A percentile compares a stretch with the other conserved stretches of the same genome.
phyloP scores from a whole-genome alignment of 2,888 invertebrate genomes.

The Xanthia icteritia region DNA sequence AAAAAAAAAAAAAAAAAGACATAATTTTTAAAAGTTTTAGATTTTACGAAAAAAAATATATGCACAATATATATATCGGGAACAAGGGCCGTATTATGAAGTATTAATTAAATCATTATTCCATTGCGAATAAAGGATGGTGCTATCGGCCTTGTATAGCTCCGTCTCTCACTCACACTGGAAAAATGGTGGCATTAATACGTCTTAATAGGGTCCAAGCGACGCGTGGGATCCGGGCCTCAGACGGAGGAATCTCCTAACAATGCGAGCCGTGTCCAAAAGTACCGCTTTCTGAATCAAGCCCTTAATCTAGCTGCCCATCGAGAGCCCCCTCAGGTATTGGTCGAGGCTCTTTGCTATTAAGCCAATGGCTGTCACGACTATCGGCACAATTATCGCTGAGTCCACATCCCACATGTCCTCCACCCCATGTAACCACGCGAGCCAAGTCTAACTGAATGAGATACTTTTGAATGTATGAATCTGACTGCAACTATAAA shows the following conservation, averaged over 20 bases:
- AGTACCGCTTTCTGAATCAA: neutral
- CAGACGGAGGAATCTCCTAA: neutral
- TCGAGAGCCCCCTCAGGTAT: neutral
- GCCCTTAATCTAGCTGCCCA: neutral
- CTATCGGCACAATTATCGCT: neutral
- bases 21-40: fast-evolving
- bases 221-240: neutral
- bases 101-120: no score
- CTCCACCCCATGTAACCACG: neutral
- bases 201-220: neutral
- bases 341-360: neutral
- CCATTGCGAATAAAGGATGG: no score
- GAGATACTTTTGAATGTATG: neutral
- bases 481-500: neutral
- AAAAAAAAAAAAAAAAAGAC: no score
- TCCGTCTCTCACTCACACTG: no score
- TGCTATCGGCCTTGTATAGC: no score
- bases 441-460: neutral
- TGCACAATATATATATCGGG: no score
- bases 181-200: no score
- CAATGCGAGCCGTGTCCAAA: neutral
- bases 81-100: no score
- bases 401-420: neutral
- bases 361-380: neutral
- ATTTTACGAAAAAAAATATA: no score